Base-by-base conservation (phyloP, 2,888 invertebrate genomes). In the Dryobota labecula region DNA sequence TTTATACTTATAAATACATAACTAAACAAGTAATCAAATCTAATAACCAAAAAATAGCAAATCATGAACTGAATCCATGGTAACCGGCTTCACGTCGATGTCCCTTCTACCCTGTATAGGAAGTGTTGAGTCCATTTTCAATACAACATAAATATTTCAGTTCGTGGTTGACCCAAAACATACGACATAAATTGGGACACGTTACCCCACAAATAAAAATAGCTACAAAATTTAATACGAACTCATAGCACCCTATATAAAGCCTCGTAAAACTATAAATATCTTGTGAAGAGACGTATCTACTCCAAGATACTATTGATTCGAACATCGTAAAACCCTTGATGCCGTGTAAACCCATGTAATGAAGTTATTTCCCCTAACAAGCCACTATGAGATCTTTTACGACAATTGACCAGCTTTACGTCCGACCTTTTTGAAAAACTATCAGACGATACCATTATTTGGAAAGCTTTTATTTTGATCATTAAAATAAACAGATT, bases 341-440 rank as follows among this genome's bases (percentile, higher is more conserved):
- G 89, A 91, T 90, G 89, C 83, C 91, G 87, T 91, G 91, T 94
- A 93, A 94, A 93, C 88, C 88, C 88, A 74, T 83, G 90, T 92
- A 93, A 94, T 92, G 92, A 92, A 93, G 90, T 91, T 92, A 91
- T 92, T 90, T 85, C 86, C 88, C 82, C 91, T 92, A 94, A 94
- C 94, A 93, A 94, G 92, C 87, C 90, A 89, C 92, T 91, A 93
- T 92, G 87, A 88, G 82, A 82, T 86, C 88, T 91, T 93, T 94
- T 94, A 94, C 92, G 93, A 92, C 90, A 83, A 91, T 88, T 87
- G 87, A 85, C 86, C 86, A 79, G 82, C 87, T 92, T 92, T 86
- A 86, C 84, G 82, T 73, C 61, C 56, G 79, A 84, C 83, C 84
- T 86, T 88, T 70, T 87, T 84, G 68, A 75, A 82, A 83, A 84